Evolutionary conservation across 2,888 invertebrate genomes (phyloP).

Genomic region (Elysia crispata): DNA sequence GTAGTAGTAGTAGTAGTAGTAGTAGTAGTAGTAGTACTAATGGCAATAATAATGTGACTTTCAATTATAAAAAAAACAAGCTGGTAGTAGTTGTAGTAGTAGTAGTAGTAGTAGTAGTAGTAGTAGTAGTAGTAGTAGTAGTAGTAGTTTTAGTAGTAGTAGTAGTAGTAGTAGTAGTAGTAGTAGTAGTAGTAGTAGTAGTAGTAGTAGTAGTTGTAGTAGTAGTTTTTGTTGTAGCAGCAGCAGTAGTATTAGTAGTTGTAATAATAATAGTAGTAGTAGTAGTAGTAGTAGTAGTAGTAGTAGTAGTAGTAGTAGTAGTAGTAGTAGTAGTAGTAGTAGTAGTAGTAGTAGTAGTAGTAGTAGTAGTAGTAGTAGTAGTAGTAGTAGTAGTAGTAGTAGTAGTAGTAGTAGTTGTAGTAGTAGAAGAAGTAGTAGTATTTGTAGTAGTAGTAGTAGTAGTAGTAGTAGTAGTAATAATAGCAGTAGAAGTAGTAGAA

Average conservation of each 20-base stretch:
- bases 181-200: slow-evolving; percentile 45
- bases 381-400: slow-evolving; percentile 44
- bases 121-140: too few species aligned
- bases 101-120: not conserved
- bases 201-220: slow-evolving; percentile 45
- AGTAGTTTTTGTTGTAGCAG: too few species aligned
- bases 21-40: too few species aligned
- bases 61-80: too few species aligned
- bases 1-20: too few species aligned
- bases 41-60: too few species aligned
- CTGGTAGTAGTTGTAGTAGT: not conserved
- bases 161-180: slow-evolving; percentile 15
- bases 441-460: too few species aligned
- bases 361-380: slow-evolving; percentile 40
- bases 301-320: slow-evolving; percentile 39
- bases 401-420: slow-evolving; percentile 41
- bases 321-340: slow-evolving; percentile 7
- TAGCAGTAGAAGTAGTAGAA: slow-evolving; percentile 13
- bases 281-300: slow-evolving; percentile 46
- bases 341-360: not conserved
- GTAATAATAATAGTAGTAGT: slow-evolving; percentile 37
- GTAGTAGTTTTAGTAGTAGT: too few species aligned
- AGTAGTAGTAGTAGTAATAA: slow-evolving; percentile 32
- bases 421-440: too few species aligned
- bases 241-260: too few species aligned